Evolutionary conservation across 1,140 invertebrate genomes (phyloP).

Genomic region (silkworm (Bombyx mori)): DNA sequence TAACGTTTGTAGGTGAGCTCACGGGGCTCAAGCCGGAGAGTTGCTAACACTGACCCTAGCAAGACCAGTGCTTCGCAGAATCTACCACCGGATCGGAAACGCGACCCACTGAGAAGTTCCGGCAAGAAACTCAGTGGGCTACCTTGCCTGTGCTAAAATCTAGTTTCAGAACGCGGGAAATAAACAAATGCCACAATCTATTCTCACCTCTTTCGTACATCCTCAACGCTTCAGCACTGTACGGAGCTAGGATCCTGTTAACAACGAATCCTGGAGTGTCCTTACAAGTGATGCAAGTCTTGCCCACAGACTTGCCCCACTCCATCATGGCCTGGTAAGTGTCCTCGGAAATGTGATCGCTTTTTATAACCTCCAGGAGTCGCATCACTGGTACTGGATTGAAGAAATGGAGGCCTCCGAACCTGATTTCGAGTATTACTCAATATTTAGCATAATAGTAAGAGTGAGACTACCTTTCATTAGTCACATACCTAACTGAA

Average conservation of each 20-base stretch:
- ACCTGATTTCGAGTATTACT: constrained; percentile 16
- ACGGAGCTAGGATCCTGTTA: constrained; percentile 86
- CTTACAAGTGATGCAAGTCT: constrained; percentile 85
- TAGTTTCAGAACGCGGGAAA: not conserved
- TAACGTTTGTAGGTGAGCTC: too few relatives aligned
- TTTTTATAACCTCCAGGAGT: constrained; percentile 84
- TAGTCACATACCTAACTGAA: too few relatives aligned
- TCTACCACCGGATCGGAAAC: too few relatives aligned
- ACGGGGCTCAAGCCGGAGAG: too few relatives aligned
- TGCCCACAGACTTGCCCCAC: constrained; percentile 86
- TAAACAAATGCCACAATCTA: constrained; percentile 40
- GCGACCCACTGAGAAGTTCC: too few relatives aligned
- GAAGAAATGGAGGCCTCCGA: constrained; percentile 87
- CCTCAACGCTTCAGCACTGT: constrained; percentile 81
- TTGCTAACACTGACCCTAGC: too few relatives aligned
- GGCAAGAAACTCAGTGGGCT: too few relatives aligned
- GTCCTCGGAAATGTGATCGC: constrained; percentile 80
- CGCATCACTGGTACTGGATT: constrained; percentile 95
- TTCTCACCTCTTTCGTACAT: constrained; percentile 81
- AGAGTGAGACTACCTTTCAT: not conserved
- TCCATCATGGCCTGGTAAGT: constrained; percentile 81
- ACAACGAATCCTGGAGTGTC: constrained; percentile 93
- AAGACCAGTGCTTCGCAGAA: too few relatives aligned
- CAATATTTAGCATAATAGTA: not conserved
- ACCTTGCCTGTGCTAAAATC: not conserved